Evolutionary conservation across 2,113 vertebrate species (phyloP), one percentile per base, ranked within the genome.

Genomic region (Ciconia boyciana): DNA sequence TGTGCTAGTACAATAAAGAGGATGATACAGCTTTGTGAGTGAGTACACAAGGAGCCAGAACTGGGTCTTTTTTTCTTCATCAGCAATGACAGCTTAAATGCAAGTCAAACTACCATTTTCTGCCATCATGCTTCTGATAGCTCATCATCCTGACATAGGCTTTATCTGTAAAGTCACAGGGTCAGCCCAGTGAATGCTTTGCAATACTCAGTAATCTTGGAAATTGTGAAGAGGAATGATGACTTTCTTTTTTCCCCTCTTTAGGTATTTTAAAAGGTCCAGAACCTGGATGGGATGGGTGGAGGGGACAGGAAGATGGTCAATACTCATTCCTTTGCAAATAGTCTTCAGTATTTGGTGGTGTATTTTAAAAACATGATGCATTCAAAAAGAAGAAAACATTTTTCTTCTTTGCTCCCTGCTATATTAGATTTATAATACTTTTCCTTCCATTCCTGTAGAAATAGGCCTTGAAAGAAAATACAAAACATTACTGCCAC

Each of bases 381-480:
- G 39, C 39, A 17, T 87, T 77, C 36, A 74, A 28, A 36, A 82
- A 87, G 41, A 55, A 89, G 34, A 44, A 52, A 79, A 52, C 28
- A 16, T 52, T 93, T 90, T 55, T 80, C 44, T 87, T 62, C 44
- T 87, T 62, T 75, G 24, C 81, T 93, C 20, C 78, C n/a, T 83
- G 22, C 60, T 95, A 4, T 49, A 46, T 81, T 75, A 31, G 48
- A 54, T 57, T 46, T 62, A 9, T 58, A 44, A 19, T 69, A 52
- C 20, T 79, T 93, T 74, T 68, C 32, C 43, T 76, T 72, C 66
- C 13, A 10, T 83, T 86, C 54, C 83, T 85, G 48, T 60, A 72
- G 88, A 65, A 90, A 77, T 36, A 83, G 51, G 46, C 57, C 41
- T 79, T 65, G 78, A 75, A 93, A 95, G 57, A 76, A 93, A 93